Conservation (phyloP, 2,797 vertebrate genomes). For the Pterois miles region DNA sequence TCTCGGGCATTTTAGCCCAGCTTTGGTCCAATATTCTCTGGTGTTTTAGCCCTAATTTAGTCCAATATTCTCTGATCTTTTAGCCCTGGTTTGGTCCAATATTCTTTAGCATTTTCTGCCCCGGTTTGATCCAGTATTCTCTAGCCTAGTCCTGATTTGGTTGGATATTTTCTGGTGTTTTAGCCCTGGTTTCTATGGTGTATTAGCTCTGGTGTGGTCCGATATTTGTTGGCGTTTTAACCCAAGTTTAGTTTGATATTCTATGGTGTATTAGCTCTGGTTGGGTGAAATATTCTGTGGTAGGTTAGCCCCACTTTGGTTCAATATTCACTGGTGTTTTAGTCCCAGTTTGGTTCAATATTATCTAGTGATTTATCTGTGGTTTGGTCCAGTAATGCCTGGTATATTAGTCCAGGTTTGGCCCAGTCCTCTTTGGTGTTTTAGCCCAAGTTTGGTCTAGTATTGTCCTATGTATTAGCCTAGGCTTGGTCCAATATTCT, state of each 20-base stretch:
- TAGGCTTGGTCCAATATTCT: no score
- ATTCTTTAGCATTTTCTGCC: neutral
- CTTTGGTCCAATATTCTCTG: neutral
- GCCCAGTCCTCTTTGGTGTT: neutral
- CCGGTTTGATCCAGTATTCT: neutral
- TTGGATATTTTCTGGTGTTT: neutral
- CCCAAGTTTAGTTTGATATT: neutral
- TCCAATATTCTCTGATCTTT: neutral
- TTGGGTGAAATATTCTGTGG: accelerated
- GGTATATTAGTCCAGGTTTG: neutral
- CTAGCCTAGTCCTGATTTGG: neutral
- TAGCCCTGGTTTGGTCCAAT: neutral
- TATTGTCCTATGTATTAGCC: neutral
- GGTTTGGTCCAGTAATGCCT: neutral
- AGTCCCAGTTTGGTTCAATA: neutral
- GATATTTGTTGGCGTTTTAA: neutral
- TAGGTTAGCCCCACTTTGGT: no score
- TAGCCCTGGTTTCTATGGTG: neutral
- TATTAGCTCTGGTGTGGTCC: neutral
- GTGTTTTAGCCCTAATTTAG: neutral
- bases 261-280: neutral
- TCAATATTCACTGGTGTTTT: neutral
- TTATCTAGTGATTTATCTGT: no score
- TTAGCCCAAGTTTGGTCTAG: neutral
- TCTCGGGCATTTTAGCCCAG: neutral